Evolutionary conservation across 2,888 invertebrate genomes (phyloP).

Genomic region (Sisyra terminalis): DNA sequence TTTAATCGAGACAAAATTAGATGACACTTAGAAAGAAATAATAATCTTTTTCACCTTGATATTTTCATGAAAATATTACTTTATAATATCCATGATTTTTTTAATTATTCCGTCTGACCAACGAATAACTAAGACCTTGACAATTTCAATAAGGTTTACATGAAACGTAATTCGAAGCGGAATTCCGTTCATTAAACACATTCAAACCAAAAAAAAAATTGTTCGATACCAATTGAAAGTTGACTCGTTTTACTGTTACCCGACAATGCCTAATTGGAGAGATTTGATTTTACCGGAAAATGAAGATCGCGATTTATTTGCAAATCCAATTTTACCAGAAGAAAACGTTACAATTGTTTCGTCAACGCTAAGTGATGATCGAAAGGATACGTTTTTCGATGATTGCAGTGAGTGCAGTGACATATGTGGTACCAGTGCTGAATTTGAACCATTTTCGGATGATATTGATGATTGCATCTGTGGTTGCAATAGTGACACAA

Average conservation of each 20-base stretch:
- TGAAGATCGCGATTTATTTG: conserved; percentile 10
- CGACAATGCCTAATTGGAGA: conserved; percentile 10
- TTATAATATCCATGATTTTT: too few relatives aligned
- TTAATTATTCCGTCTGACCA: too few relatives aligned
- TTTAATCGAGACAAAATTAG: too few relatives aligned
- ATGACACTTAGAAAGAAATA: too few relatives aligned
- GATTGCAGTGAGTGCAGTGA: conserved; percentile 11
- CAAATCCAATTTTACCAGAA: conserved; percentile 9
- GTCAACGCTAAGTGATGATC: background rate
- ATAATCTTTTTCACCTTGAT: too few relatives aligned
- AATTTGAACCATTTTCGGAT: conserved; percentile 38
- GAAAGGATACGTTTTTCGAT: background rate
- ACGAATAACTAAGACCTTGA: too few relatives aligned
- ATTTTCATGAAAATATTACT: too few relatives aligned
- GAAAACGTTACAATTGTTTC: conserved; percentile 1
- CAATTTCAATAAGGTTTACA: too few relatives aligned
- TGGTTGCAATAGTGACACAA: conserved; percentile 11
- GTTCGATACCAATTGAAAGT: too few relatives aligned
- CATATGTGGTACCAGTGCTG: conserved; percentile 32
- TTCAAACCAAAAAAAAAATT: too few relatives aligned
- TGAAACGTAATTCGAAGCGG: too few relatives aligned
- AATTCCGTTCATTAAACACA: too few relatives aligned
- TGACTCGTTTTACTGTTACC: background rate
- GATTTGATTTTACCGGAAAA: conserved; percentile 11
- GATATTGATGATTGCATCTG: conserved; percentile 15